These are phyloP conservation scores for Nerophis ophidion DNA, from an alignment of 2,113 vertebrate genomes.

Conservation along the genomic window DNA sequence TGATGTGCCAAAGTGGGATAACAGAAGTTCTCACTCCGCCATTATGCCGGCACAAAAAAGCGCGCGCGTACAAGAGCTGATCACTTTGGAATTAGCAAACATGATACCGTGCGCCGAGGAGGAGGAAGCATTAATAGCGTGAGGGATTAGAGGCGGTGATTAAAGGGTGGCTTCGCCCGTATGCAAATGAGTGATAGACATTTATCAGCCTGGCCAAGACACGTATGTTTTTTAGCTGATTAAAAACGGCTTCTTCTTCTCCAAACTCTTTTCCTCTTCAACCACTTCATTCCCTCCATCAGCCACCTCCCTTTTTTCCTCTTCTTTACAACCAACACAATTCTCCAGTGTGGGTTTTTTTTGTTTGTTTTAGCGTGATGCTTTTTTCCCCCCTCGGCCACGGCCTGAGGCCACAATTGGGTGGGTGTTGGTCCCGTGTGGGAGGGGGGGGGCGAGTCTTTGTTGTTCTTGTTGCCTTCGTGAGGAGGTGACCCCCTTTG, in stretches of 20 bases:
- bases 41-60: slow-evolving; percentile 99
- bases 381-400: slow-evolving; percentile 29
- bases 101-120: slow-evolving; percentile 89
- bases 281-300: slow-evolving; percentile 80
- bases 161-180: slow-evolving; percentile 99
- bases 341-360: slow-evolving; percentile 71
- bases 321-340: slow-evolving; percentile 68
- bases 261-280: slow-evolving; percentile 90
- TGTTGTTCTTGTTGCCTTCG: slow-evolving; percentile 69
- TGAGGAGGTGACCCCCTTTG: slow-evolving; percentile 72
- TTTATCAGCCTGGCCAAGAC: slow-evolving; percentile 99
- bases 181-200: slow-evolving; percentile 99
- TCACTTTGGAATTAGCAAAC: slow-evolving; percentile 99
- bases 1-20: slow-evolving; percentile 99
- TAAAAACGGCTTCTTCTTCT: slow-evolving; percentile 98
- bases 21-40: slow-evolving; percentile 99
- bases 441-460: slow-evolving; percentile 57
- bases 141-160: slow-evolving; percentile 99
- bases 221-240: slow-evolving; percentile 99
- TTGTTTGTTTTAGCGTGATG: slow-evolving; percentile 2
- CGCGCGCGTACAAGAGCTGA: slow-evolving; percentile 98
- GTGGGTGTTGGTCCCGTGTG: slow-evolving; percentile 69
- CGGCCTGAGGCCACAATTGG: slow-evolving; percentile 57
- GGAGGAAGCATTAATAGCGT: slow-evolving; percentile 99
- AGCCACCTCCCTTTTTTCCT: slow-evolving; percentile 53